Base-by-base conservation (phyloP, 2,888 invertebrate genomes). In the Drosophila neonasuta region DNA sequence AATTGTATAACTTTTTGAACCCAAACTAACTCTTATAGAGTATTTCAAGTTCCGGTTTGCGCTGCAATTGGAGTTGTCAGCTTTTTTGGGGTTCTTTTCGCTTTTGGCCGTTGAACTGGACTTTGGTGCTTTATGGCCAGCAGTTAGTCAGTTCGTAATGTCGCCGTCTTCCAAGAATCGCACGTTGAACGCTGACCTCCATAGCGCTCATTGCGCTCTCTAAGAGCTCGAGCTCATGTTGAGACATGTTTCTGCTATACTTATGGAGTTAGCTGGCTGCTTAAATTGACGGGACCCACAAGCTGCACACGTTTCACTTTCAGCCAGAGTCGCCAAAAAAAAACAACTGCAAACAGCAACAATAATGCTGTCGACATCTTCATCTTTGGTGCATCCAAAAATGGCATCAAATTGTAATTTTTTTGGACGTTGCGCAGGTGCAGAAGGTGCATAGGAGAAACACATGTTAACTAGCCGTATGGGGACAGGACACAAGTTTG, bases 371-470 rank as follows among this genome's bases (percentile, higher is more conserved):
- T 73, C 85, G 77, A 82, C 81, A 82, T 82, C 81, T 82, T 82
- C 81, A 82, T 81, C 76, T 81, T 72, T 67, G 70, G 69, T 66
- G 55, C 73, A 77, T 68, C 75, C 83, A 83, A 86, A 84, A 84
- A 86, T 84, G 83, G 83, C 72, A 69, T 71, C 71, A 75, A 75
- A 80, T 83, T 79, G 86, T 86, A 79, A 71, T 79, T 83, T 77
- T 73, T 83, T 77, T 73, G 74, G 68, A 48, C 32, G 49, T 42
- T 45, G 71, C 56, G 83, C 83, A 83, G 83, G 83, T 84, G 83
- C 83, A 84, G 81, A 56, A 60, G 62, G 68, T 65, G 17, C 45
- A 54, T 36, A 36, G 36, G 29, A 62, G 42, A 69, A 85, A 85
- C 85, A 82, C 80, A 82, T 85, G 81, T 82, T 85, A 74, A 74